phyloP scores from a whole-genome alignment of 2,888 invertebrate genomes.

The Metacarcinus magister region DNA sequence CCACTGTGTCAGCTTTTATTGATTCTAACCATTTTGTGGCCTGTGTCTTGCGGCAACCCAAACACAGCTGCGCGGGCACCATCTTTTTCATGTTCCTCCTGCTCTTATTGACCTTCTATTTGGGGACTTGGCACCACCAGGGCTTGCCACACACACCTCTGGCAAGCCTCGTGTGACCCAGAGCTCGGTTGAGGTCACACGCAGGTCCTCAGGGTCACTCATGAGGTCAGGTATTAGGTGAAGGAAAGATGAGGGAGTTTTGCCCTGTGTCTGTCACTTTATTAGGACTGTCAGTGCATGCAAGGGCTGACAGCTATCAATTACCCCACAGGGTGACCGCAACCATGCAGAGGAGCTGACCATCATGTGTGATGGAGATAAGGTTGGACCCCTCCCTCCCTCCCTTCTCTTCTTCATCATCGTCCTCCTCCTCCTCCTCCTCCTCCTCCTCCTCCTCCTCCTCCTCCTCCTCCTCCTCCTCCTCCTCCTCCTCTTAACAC shows the following conservation, averaged over 20 bases:
- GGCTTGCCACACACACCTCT: not conserved
- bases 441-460: not conserved
- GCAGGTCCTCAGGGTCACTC: not conserved
- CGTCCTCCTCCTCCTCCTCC: not conserved
- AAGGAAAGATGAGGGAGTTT: not conserved
- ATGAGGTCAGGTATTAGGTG: no score
- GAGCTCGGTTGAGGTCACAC: not conserved
- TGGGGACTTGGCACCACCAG: not conserved
- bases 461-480: not conserved
- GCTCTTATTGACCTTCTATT: not conserved
- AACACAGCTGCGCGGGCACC: not conserved
- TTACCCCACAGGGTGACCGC: constrained; percentile 59
- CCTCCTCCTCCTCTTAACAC: not conserved
- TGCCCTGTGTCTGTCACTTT: not conserved
- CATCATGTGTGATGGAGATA: constrained; percentile 91
- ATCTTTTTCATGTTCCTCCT: not conserved
- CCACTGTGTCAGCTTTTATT: constrained; percentile 4
- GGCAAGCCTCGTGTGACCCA: not conserved
- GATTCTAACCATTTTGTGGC: not conserved
- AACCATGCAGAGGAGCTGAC: constrained; percentile 80
- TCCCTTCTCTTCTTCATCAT: not conserved
- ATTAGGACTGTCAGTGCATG: not conserved
- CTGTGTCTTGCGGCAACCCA: not conserved
- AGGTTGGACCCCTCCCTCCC: constrained; percentile 73
- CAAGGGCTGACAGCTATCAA: not conserved